Evolutionary conservation across 1,140 invertebrate genomes (phyloP), one percentile per base, ranked within the genome.

Genomic region (Cyrtorhinus lividipennis): DNA sequence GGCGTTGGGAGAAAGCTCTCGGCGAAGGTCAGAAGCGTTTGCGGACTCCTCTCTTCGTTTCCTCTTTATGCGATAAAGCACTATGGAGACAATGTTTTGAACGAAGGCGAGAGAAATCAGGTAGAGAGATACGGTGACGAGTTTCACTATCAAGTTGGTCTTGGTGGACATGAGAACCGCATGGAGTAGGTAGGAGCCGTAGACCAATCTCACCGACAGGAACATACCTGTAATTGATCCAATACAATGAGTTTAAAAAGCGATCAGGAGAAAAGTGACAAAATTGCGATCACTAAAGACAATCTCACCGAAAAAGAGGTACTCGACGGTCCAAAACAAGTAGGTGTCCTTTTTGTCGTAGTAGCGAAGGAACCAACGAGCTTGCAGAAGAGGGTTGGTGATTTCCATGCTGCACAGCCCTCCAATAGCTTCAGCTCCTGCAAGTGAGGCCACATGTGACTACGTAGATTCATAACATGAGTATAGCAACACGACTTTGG

Each of bases 351-450:
- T 69, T 56, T 71, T 72, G 18, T 74, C 73, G 38, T 68, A 66
- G 2, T 67, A 67, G 25, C 74, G 64, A 20, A 76, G 53, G 63
- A 75, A 73, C 80, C 79, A 81, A 69, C 79, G 70, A 1, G 69
- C 68, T 72, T 81, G 80, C 30, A 81, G 71, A n/a, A 79, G 69
- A 24, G 80, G 79, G 70, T 82, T 81, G 1, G 80, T 80, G 23
- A 79, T 66, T 73, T 82, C 79, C 71, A 81, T 69, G 44, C 75
- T 68, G 0, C 76, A 76, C 10, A 81, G 65, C 3, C 75, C 74
- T 15, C 63, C 66, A 22, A 68, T 72, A 8, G 78, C 77, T 27
- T 77, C 77, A 65, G 75, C 77, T 0, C 79, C 79, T 2, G 73
- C 2, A 63, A 63, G 20, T 38, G 23, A 62, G 23, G 25, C 23